Base-by-base conservation (phyloP, 2,113 vertebrate species). In the Clarias magur region DNA sequence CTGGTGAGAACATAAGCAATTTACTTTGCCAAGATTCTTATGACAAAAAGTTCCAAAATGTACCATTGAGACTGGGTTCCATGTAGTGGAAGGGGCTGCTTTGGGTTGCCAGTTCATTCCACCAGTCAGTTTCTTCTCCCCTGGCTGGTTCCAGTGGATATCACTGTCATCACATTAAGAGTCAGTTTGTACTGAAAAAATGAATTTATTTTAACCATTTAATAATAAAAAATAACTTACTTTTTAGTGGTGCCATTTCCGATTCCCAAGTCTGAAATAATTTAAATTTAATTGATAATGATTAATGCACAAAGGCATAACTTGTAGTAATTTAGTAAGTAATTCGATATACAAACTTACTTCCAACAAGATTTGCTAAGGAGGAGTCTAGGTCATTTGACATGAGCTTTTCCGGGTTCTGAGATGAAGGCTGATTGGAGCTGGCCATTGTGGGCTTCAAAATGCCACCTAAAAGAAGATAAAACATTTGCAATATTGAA, bases 21-120 rank as follows among this genome's bases (percentile, higher is more conserved):
- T 57, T 8, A 30, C 53, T 34, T 19, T 23, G 16, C 54, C 38
- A 8, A 59, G 11, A 34, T 85, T 60, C 16, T 63, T 53, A 83
- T 56, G 78, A 38, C 27, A 85, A 15, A 3, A 85, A 65, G 23
- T 8, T 48, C 15, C 4, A 85, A 13, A 57, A 88, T 94, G 96
- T 95, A 99, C 98, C 98, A 99, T 96, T 0, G 98, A 99, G 0
- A 97, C 97, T 38, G 97, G 97, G n/a, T 97, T 99, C 98, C 98
- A 99, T 13, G 98, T 98, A 59, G 98, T 99, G 83, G 96, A 96
- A 8, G 98, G 97, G 34, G 97, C 98, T 78, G 96, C 95, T 93
- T 97, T 99, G 91, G 97, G 98, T 87, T 99, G 98, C 98, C 98
- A 99, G 93, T 98, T 97, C 94, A 97, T 97, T 92, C 98, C 98